Conservation (phyloP, 2,797 vertebrate species). For the Pelobates cultripes region DNA sequence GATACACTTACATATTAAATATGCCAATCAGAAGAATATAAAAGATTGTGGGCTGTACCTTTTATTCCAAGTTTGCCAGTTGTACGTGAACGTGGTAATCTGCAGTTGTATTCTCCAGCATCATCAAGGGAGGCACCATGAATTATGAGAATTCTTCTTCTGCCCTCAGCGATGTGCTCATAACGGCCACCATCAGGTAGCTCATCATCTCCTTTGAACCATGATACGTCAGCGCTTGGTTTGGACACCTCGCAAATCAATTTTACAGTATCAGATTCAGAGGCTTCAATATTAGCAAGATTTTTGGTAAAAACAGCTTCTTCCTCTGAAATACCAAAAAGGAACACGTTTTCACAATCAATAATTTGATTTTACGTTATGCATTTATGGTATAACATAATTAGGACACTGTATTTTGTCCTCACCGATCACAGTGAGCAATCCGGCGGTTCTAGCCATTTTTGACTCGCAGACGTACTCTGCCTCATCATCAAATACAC, state of each 20-base stretch:
- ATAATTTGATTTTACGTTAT: not conserved
- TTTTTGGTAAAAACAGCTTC: slow-evolving; percentile 93
- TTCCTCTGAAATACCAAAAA: slow-evolving; percentile 81
- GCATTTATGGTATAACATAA: not conserved
- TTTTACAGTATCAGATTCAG: slow-evolving; percentile 91
- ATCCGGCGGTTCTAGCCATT: slow-evolving; percentile 88
- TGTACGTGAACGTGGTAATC: slow-evolving; percentile 82
- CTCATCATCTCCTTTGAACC: slow-evolving; percentile 90
- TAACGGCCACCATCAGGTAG: slow-evolving; percentile 91
- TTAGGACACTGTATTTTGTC: slow-evolving; percentile 6
- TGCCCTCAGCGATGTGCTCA: slow-evolving; percentile 87
- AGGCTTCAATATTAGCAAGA: slow-evolving; percentile 88
- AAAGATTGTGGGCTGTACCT: slow-evolving; percentile 71
- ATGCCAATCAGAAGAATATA: too few relatives aligned
- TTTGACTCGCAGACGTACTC: slow-evolving; percentile 95
- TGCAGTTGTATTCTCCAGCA: slow-evolving; percentile 86
- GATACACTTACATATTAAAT: not conserved
- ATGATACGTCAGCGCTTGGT: slow-evolving; percentile 86
- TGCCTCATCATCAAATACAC: slow-evolving; percentile 91
- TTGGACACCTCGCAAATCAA: slow-evolving; percentile 95
- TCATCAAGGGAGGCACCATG: slow-evolving; percentile 84
- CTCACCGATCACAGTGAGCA: slow-evolving; percentile 94
- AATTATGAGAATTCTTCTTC: slow-evolving; percentile 89
- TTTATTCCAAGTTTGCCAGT: slow-evolving; percentile 87
- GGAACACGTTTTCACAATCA: not conserved